Conservation (phyloP, 2,888 invertebrate species). For the Rhagonycha fulva region DNA sequence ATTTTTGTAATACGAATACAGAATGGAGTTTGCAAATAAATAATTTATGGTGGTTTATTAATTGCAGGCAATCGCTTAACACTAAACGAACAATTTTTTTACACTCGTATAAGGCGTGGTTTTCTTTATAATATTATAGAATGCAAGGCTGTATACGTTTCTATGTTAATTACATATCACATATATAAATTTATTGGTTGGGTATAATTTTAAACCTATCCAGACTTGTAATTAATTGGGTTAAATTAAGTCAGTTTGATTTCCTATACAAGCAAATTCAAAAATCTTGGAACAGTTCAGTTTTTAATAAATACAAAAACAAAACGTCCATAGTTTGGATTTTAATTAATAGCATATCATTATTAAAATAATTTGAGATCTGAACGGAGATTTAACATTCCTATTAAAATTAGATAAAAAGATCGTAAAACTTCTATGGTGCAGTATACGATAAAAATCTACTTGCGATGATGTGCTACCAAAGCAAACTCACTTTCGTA, state of each 20-base stretch:
- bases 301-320: not conserved
- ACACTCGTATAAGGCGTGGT: constrained; percentile 3
- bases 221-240: not conserved
- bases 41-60: not conserved
- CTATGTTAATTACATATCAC: not conserved
- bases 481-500: too few relatives aligned
- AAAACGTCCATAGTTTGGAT: too few relatives aligned
- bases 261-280: not conserved
- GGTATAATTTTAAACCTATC: not conserved
- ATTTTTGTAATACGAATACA: not conserved
- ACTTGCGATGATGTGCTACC: too few relatives aligned
- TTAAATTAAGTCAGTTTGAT: not conserved
- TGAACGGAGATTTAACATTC: too few relatives aligned
- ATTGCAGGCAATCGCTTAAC: not conserved
- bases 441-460: too few relatives aligned
- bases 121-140: constrained; percentile 23
- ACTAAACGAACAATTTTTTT: not conserved
- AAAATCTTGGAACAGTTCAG: not conserved
- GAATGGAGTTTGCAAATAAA: not conserved
- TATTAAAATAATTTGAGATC: too few relatives aligned
- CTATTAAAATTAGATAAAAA: too few relatives aligned
- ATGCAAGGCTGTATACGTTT: constrained; percentile 23
- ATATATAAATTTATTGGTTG: not conserved
- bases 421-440: too few relatives aligned
- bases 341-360: too few relatives aligned